Conservation (phyloP, 1,140 invertebrate species). For the Berghia stephanieae region DNA sequence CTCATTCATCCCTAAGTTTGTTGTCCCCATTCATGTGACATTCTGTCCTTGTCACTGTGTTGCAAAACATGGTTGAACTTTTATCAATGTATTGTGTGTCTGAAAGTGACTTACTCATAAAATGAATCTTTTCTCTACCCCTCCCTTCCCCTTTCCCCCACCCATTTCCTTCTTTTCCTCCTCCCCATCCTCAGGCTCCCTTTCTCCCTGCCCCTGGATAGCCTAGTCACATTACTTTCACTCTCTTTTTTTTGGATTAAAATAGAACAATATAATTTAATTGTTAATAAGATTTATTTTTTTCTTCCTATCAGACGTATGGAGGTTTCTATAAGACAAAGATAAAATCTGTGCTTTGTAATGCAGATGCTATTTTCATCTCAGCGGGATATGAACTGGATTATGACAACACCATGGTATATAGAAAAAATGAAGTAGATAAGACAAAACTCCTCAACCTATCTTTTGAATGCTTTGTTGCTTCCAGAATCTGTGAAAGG, state of each 20-base stretch:
- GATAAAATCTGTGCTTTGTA: conserved; percentile 30
- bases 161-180: too few relatives aligned
- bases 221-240: background rate
- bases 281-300: background rate
- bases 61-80: too few relatives aligned
- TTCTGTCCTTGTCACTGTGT: too few relatives aligned
- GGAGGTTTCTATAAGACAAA: conserved; percentile 33
- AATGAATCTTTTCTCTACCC: too few relatives aligned
- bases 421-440: background rate
- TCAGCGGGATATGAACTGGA: conserved; percentile 28
- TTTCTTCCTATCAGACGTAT: conserved; percentile 29
- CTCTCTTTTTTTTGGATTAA: background rate
- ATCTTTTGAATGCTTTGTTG: conserved; percentile 35
- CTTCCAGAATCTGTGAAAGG: background rate
- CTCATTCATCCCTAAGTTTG: too few relatives aligned
- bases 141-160: too few relatives aligned
- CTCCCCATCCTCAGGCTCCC: background rate
- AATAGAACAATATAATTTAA: background rate
- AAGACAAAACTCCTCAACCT: conserved; percentile 8
- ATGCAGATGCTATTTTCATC: conserved; percentile 26
- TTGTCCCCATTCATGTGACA: too few relatives aligned
- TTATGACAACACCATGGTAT: background rate
- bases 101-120: too few relatives aligned
- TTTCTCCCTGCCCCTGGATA: background rate
- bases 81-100: too few relatives aligned